Evolutionary conservation across 2,113 vertebrate species (phyloP), one percentile per base, ranked within the genome.

Genomic region (Phodopus roborovskii): DNA sequence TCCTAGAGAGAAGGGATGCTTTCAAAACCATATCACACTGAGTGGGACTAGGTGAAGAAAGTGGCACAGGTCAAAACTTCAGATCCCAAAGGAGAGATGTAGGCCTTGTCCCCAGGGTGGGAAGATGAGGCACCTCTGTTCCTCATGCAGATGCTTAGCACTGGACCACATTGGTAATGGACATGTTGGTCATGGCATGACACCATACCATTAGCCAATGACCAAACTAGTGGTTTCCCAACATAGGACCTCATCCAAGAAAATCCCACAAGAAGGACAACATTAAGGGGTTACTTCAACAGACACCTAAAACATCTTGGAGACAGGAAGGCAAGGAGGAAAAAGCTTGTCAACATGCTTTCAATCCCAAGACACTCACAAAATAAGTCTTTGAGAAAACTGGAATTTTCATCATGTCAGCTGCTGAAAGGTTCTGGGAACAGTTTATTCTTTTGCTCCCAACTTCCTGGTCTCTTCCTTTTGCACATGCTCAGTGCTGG

Each of bases 401-500:
- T 10, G 7, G 71, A 48, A 81, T 33, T 83, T 62, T 1, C 33
- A 8, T 58, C 62, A 53, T 88, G 81, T 11, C 17, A 48, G 77
- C 84, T 74, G 90, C 70, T 56, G 26, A 82, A 85, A 96, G 42
- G 56, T 33, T 60, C 77, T 39, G 26, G 56, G 26, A 77, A 78
- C 28, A 17, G 89, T 89, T 86, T 75, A 81, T 20, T 83, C 62
- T 77, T 89, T 95, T 60, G 5, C 50, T 83, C 12, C 79, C 24
- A 8, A 19, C 39, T 82, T 93, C 50, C 53, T 64, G 26, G 83
- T 64, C 17, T 60, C 36, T 64, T 66, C 15, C 26, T 39, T 70
- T 53, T n/a, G 8, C 36, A 83, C 75, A 94, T 70, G 77, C 85
- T 79, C 70, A 62, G 81, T 74, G 81, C 90, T 45, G 73, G 85